These are phyloP conservation scores for Atherinosoma microstoma DNA, from an alignment of 2,797 vertebrate genomes.

Conservation along the genomic window DNA sequence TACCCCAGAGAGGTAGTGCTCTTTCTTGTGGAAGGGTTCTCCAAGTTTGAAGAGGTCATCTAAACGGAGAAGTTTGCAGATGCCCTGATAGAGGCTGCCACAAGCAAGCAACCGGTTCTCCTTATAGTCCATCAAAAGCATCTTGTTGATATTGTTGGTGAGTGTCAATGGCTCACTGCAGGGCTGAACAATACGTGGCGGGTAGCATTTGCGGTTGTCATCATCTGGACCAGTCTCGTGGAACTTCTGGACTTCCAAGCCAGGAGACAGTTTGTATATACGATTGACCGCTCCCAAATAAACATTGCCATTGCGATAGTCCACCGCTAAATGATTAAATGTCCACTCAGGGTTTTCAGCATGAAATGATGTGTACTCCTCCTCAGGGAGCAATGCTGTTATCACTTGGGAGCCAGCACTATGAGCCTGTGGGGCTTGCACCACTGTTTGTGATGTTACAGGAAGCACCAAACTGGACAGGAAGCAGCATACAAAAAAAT, in stretches of 20 bases:
- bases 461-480: constrained; percentile 84
- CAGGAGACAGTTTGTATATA: constrained; percentile 95
- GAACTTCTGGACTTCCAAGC: constrained; percentile 90
- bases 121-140: constrained; percentile 98
- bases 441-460: constrained; percentile 68
- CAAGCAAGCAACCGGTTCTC: constrained; percentile 96
- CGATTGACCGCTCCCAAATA: constrained; percentile 96
- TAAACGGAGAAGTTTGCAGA: constrained; percentile 95
- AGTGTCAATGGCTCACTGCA: constrained; percentile 92
- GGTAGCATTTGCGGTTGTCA: constrained; percentile 98
- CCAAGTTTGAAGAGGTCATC: constrained; percentile 98
- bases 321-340: constrained; percentile 97
- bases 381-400: constrained; percentile 80
- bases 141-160: constrained; percentile 98
- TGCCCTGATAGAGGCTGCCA: constrained; percentile 97
- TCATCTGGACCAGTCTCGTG: constrained; percentile 96
- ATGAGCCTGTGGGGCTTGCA: constrained; percentile 70
- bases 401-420: constrained; percentile 72
- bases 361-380: constrained; percentile 88
- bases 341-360: constrained; percentile 89
- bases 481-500: constrained; percentile 87
- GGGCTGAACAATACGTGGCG: constrained; percentile 95
- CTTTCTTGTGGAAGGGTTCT: constrained; percentile 98
- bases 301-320: constrained; percentile 94
- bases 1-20: constrained; percentile 97